Percentiles rank a stretch among this genome's conserved stretches.
Evolutionary conservation across 2,113 vertebrate species (phyloP).

Genomic region (Toxotes chatareus): DNA sequence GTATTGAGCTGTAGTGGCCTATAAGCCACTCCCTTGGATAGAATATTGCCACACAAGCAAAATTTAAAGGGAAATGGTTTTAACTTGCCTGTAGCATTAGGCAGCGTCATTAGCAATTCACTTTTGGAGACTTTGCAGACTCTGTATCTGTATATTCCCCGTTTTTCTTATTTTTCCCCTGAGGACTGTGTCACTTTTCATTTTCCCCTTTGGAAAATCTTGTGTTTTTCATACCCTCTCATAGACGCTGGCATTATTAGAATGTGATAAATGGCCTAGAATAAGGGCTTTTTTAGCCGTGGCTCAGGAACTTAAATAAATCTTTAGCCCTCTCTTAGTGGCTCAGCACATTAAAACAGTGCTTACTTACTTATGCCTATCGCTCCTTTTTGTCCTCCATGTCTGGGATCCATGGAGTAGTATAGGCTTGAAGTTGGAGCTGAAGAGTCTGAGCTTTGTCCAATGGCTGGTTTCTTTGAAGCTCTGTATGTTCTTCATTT

Average conservation of each 20-base stretch:
- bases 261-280: constrained; percentile 53
- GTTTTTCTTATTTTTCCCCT: constrained; percentile 52
- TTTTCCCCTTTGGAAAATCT: constrained; percentile 48
- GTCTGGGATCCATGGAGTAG: no score
- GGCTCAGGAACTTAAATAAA: constrained; percentile 44
- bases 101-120: constrained; percentile 72
- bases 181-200: constrained; percentile 61
- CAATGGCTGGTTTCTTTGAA: no score
- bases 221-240: constrained; percentile 37
- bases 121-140: constrained; percentile 64
- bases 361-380: no score
- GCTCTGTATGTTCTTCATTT: no score
- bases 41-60: constrained; percentile 76
- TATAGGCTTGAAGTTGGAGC: no score
- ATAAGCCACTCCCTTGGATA: constrained; percentile 52
- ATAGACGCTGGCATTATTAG: constrained; percentile 30
- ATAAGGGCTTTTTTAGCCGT: constrained; percentile 44
- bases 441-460: no score
- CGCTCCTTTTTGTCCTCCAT: no score
- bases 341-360: constrained; percentile 60
- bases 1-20: constrained; percentile 55
- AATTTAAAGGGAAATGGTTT: constrained; percentile 75
- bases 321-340: constrained; percentile 31
- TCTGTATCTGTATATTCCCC: constrained; percentile 60
- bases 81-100: constrained; percentile 67